A percentile compares a stretch with the other conserved stretches of the same genome.
Conservation (phyloP, 2,888 invertebrate genomes). For the Lucinisca nassula region DNA sequence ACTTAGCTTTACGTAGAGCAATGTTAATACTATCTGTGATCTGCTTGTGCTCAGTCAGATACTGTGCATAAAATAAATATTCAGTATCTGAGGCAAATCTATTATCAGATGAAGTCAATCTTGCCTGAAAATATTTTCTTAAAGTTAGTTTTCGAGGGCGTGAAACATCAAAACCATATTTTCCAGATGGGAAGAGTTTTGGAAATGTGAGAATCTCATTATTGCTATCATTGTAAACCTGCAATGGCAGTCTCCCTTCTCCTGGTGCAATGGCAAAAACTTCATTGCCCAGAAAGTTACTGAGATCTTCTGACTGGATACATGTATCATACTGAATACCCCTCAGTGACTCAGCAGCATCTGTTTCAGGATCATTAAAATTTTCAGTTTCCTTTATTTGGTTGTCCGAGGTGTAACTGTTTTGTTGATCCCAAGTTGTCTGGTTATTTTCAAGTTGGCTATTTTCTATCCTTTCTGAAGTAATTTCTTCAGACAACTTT, state of each 20-base stretch:
- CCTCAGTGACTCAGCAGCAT: not conserved
- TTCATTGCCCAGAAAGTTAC: not conserved
- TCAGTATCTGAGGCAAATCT: conserved; percentile 5
- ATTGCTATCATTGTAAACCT: conserved; percentile 8
- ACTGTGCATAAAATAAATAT: conserved; percentile 27
- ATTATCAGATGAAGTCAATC: not conserved
- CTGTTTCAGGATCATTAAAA: not conserved
- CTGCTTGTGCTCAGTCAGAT: conserved; percentile 14
- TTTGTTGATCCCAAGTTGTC: no score
- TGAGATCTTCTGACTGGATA: not conserved
- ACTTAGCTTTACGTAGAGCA: conserved; percentile 1
- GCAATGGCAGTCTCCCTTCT: conserved; percentile 24
- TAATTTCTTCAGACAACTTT: no score
- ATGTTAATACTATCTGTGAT: not conserved
- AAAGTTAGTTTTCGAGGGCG: conserved; percentile 4
- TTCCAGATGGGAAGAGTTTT: conserved; percentile 7
- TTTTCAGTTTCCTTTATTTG: not conserved
- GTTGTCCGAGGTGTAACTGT: not conserved
- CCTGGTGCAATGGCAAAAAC: conserved; percentile 18
- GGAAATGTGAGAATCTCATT: conserved; percentile 24
- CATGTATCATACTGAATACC: not conserved
- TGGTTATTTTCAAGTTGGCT: no score
- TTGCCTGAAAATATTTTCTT: conserved; percentile 18
- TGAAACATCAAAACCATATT: conserved; percentile 10
- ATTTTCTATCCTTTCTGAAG: no score